These are phyloP conservation scores for Otocyon megalotis DNA, from an alignment of 2,113 vertebrate genomes.

Conservation along the genomic window DNA sequence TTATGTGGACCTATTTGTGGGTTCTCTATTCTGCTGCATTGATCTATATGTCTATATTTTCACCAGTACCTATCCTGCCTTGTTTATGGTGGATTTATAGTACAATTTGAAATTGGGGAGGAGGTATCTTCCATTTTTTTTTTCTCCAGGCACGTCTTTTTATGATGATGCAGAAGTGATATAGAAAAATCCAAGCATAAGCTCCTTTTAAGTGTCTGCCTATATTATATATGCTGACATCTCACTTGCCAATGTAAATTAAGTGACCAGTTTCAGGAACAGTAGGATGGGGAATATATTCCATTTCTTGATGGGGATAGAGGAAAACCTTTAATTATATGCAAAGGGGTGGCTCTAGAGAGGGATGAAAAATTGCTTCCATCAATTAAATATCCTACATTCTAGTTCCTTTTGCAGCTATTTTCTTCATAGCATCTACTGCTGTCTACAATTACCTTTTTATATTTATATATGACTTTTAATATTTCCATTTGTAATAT, in stretches of 20 bases:
- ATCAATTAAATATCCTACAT: neutral
- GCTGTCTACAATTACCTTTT: neutral
- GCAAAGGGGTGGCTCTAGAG: neutral
- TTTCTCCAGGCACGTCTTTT: neutral
- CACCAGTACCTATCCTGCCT: neutral
- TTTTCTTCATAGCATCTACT: neutral
- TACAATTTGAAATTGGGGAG: neutral
- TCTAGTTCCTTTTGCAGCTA: neutral
- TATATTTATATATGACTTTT: neutral
- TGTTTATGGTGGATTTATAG: neutral
- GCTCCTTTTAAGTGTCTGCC: neutral
- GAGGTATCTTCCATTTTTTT: neutral
- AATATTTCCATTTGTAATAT: neutral
- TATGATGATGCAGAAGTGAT: neutral
- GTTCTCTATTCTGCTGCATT: neutral
- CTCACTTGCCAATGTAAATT: neutral
- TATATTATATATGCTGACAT: neutral
- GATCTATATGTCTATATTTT: neutral
- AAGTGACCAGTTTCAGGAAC: neutral
- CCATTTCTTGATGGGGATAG: neutral
- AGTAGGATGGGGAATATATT: neutral
- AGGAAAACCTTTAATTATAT: neutral
- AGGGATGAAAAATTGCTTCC: neutral
- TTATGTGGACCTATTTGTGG: neutral
- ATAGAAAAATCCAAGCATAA: slow-evolving; percentile 25